These are phyloP conservation scores for Pseudopleuronectes americanus DNA, from an alignment of 2,797 vertebrate species.

Conservation along the genomic window DNA sequence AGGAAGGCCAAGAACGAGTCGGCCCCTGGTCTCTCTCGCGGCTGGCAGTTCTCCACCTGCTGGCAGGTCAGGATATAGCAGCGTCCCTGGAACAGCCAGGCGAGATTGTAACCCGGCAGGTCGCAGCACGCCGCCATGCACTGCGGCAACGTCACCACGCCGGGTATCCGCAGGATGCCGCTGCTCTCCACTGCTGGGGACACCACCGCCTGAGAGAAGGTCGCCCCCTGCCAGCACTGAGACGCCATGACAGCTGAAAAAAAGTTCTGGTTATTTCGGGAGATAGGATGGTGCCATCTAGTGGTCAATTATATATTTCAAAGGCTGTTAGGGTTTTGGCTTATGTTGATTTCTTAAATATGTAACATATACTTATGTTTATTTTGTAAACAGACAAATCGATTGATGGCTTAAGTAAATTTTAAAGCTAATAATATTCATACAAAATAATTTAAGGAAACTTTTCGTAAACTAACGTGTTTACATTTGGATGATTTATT, in stretches of 20 bases:
- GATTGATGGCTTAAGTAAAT: no score
- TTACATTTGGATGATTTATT: no score
- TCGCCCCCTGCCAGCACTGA: constrained; percentile 87
- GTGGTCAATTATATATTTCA: background rate
- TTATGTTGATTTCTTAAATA: no score
- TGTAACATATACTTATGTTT: no score
- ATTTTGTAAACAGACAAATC: no score
- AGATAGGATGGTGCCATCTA: background rate
- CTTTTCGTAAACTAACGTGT: no score
- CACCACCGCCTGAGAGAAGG: constrained; percentile 85
- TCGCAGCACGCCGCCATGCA: constrained; percentile 89
- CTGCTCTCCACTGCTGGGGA: constrained; percentile 84
- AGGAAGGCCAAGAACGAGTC: constrained; percentile 89
- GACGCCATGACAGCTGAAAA: constrained; percentile 81
- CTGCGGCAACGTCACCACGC: constrained; percentile 78
- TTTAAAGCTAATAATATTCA: no score
- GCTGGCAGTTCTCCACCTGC: constrained; percentile 83
- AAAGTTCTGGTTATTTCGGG: background rate
- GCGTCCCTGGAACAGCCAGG: constrained; percentile 89
- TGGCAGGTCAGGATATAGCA: constrained; percentile 92
- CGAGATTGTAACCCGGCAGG: constrained; percentile 86
- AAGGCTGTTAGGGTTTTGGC: no score
- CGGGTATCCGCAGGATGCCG: constrained; percentile 85
- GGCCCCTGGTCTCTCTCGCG: constrained; percentile 81
- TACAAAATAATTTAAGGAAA: no score